phyloP scores from a whole-genome alignment of 2,888 invertebrate species.

The Melinopterus prodromus region DNA sequence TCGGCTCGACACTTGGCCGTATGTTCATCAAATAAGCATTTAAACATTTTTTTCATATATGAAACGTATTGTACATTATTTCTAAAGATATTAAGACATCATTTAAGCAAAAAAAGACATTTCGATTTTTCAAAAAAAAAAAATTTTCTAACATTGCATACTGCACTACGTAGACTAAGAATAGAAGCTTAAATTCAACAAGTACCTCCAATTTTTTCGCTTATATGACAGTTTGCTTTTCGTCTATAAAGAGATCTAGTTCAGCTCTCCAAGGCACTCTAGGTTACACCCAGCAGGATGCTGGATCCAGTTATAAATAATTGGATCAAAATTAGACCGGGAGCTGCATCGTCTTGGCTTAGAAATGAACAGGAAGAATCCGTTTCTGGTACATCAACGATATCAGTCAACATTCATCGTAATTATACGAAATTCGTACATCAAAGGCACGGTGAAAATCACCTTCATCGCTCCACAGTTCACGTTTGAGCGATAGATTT shows the following conservation, averaged over 20 bases:
- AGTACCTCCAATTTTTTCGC: too few species aligned
- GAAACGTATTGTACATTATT: too few species aligned
- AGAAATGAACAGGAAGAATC: neutral
- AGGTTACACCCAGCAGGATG: neutral
- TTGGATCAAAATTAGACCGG: neutral
- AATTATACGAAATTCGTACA: neutral
- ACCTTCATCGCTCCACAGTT: neutral
- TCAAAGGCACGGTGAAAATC: neutral
- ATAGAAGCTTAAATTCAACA: too few species aligned
- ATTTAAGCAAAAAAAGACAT: too few species aligned
- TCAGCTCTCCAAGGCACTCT: neutral
- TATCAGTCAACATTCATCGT: slow-evolving; percentile 4
- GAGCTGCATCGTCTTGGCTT: neutral
- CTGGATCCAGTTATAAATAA: neutral
- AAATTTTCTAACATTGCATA: too few species aligned
- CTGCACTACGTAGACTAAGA: too few species aligned
- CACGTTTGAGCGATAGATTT: neutral
- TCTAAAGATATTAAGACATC: too few species aligned
- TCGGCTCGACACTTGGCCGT: too few species aligned
- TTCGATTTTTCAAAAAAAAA: too few species aligned
- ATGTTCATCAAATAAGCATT: too few species aligned
- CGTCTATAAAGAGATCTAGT: too few species aligned
- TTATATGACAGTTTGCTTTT: neutral
- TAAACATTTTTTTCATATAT: too few species aligned
- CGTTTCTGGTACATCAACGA: neutral